Evolutionary conservation across 2,797 vertebrate species (phyloP).

Genomic region (Todus mexicanus): DNA sequence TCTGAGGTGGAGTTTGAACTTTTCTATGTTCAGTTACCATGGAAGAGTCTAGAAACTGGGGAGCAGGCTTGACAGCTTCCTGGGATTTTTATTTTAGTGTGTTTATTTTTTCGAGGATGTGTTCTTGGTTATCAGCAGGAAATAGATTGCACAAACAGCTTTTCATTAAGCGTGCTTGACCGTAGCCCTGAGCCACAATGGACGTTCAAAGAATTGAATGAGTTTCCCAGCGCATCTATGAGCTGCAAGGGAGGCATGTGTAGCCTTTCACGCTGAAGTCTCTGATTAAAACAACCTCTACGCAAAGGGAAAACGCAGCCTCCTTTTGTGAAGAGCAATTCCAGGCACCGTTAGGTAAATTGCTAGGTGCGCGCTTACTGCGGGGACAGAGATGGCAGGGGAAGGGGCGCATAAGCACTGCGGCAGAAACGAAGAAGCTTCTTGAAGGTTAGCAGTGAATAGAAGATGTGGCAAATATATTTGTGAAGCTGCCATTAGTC

Average conservation of each 20-base stretch:
- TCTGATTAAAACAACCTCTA: slow-evolving; percentile 27
- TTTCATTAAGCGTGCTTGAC: slow-evolving; percentile 54
- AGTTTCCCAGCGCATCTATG: neutral
- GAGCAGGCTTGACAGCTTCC: neutral
- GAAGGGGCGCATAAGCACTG: neutral
- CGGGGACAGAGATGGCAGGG: neutral
- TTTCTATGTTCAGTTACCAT: neutral
- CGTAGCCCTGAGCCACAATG: neutral
- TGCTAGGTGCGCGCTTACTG: neutral
- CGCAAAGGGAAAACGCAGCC: neutral
- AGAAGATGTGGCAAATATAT: neutral
- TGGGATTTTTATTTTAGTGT: slow-evolving; percentile 29
- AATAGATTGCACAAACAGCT: slow-evolving; percentile 25
- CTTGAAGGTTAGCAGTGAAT: neutral
- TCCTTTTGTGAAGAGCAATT: slow-evolving; percentile 45
- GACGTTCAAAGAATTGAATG: slow-evolving; percentile 36
- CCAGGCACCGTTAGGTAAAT: neutral
- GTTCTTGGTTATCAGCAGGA: slow-evolving; percentile 41
- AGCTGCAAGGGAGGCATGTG: neutral
- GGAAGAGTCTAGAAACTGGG: neutral
- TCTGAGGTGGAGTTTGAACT: neutral
- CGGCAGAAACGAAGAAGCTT: neutral
- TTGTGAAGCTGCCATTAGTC: neutral
- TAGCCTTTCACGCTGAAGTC: neutral
- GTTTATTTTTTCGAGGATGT: slow-evolving; percentile 39